Percentiles rank a stretch among this genome's conserved stretches.
phyloP scores from a whole-genome alignment of 2,888 invertebrate genomes.

The Cactoblastis cactorum region DNA sequence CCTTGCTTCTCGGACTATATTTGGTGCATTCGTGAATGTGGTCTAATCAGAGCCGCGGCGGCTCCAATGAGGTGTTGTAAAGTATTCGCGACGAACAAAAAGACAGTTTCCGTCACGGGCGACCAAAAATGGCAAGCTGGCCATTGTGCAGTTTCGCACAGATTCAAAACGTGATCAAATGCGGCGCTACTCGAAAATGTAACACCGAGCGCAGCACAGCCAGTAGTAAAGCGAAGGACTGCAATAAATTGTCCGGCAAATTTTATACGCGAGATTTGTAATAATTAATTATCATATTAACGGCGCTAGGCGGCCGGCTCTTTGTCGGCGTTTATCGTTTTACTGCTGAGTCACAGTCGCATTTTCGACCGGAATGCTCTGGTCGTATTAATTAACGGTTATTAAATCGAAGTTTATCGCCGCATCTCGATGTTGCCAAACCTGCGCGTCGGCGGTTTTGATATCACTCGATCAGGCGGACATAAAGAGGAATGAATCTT shows the following conservation, averaged over 20 bases:
- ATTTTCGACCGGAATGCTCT: constrained; percentile 69
- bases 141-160: constrained; percentile 56
- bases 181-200: constrained; percentile 33
- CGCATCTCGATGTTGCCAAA: constrained; percentile 75
- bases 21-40: constrained; percentile 29
- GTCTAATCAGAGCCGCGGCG: constrained; percentile 36
- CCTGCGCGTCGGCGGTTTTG: constrained; percentile 66
- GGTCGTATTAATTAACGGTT: constrained; percentile 77
- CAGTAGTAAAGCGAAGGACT: constrained; percentile 20
- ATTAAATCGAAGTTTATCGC: constrained; percentile 77
- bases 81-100: constrained; percentile 55
- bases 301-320: constrained; percentile 64
- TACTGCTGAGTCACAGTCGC: constrained; percentile 70
- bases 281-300: constrained; percentile 77
- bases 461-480: constrained; percentile 52
- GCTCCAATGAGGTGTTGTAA: constrained; percentile 52
- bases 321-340: constrained; percentile 72
- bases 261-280: constrained; percentile 66
- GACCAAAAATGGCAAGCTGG: constrained; percentile 53
- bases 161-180: constrained; percentile 51
- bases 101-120: constrained; percentile 50
- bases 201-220: constrained; percentile 17
- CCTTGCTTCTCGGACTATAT: constrained; percentile 23
- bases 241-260: constrained; percentile 61
- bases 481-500: constrained; percentile 57